Conservation (phyloP, 2,888 invertebrate species). For the Limnephilus auricula region DNA sequence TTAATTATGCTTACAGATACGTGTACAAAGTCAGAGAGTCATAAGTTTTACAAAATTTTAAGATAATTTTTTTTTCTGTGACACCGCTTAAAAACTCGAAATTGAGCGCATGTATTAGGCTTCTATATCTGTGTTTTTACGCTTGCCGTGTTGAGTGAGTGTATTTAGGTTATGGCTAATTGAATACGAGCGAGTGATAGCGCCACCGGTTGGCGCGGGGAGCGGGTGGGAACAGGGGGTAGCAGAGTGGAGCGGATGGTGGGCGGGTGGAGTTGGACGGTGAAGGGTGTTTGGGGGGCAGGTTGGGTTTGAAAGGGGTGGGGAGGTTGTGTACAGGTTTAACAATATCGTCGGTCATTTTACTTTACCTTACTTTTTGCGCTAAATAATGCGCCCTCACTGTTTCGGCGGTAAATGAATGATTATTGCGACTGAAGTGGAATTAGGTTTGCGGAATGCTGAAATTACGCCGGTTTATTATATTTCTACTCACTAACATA, state of each 20-base stretch:
- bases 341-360: slow-evolving; percentile 36
- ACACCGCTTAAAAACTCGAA: not conserved
- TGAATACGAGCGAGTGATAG: slow-evolving; percentile 48
- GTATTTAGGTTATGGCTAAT: slow-evolving; percentile 46
- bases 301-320: not conserved
- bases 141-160: slow-evolving; percentile 39
- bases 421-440: slow-evolving; percentile 3
- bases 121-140: slow-evolving; percentile 13
- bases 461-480: not conserved
- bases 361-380: slow-evolving; percentile 20
- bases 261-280: not conserved
- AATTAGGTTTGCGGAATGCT: not conserved
- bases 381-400: not conserved
- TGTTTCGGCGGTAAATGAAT: slow-evolving; percentile 10
- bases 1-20: not conserved
- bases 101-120: not conserved
- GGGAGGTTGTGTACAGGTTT: not conserved
- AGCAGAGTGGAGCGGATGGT: not conserved
- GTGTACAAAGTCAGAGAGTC: not conserved
- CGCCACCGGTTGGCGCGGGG: slow-evolving; percentile 1
- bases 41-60: not conserved
- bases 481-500: not conserved
- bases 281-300: not conserved
- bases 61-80: not conserved
- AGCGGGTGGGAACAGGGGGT: slow-evolving; percentile 1